Conservation (phyloP, 1,140 invertebrate species). For the Sitodiplosis mosellana region DNA sequence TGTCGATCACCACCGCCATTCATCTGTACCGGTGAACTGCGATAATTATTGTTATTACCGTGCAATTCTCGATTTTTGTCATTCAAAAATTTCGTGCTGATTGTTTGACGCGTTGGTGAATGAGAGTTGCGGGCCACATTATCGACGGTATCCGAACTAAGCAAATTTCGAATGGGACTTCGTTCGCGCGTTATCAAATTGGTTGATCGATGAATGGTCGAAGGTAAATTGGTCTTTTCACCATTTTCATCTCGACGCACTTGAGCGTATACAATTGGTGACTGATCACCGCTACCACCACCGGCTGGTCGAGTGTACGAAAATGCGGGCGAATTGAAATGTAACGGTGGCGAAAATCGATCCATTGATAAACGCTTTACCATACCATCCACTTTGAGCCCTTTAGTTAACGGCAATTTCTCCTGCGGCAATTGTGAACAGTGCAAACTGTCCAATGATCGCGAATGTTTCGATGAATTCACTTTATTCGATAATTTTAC, state of each 20-base stretch:
- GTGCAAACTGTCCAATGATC: conserved; percentile 37
- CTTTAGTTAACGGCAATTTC: conserved; percentile 39
- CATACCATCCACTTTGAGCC: conserved; percentile 40
- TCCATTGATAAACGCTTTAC: conserved; percentile 42
- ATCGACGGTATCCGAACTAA: too few relatives aligned
- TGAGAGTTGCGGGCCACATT: too few relatives aligned
- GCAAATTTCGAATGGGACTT: too few relatives aligned
- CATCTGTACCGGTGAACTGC: neutral
- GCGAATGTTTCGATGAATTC: conserved; percentile 21
- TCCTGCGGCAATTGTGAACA: conserved; percentile 44
- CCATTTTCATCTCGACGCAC: conserved; percentile 37
- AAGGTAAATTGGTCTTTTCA: too few relatives aligned
- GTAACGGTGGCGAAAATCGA: conserved; percentile 40
- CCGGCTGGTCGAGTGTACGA: conserved; percentile 23
- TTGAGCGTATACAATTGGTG: conserved; percentile 49
- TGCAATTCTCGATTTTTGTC: conserved; percentile 4
- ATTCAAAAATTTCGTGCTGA: conserved; percentile 28
- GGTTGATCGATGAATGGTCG: too few relatives aligned
- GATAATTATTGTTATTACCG: neutral
- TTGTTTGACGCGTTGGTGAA: conserved; percentile 25
- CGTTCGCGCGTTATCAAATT: too few relatives aligned
- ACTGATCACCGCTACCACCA: too few relatives aligned
- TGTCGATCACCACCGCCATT: neutral
- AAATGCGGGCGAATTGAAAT: conserved; percentile 28
- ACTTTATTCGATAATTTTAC: neutral